Evolutionary conservation across 1,140 invertebrate genomes (phyloP).

Genomic region (Epicauta chinensis): DNA sequence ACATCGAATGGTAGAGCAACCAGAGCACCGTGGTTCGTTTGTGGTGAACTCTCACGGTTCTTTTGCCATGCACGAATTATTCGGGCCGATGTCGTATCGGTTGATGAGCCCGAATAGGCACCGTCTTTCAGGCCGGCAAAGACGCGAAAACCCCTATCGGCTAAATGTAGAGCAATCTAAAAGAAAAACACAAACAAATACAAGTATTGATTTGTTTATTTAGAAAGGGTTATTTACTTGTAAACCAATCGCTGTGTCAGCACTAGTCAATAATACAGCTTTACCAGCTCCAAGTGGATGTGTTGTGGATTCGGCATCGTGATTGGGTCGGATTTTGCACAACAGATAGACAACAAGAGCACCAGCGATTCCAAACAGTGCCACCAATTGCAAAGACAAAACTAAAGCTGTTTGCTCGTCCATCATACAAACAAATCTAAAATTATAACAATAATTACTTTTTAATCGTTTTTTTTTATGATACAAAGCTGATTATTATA

Average conservation of each 20-base stretch:
- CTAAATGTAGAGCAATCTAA: slow-evolving; percentile 58
- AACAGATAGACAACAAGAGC: slow-evolving; percentile 67
- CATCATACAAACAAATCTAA: slow-evolving; percentile 47
- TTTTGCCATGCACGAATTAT: slow-evolving; percentile 54
- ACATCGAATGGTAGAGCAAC: slow-evolving; percentile 69
- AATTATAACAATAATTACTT: too few relatives aligned
- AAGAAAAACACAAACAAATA: slow-evolving; percentile 4
- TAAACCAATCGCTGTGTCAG: slow-evolving; percentile 66
- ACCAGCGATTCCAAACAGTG: slow-evolving; percentile 69
- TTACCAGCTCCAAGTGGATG: slow-evolving; percentile 48
- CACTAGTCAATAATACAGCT: slow-evolving; percentile 68
- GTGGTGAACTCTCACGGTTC: slow-evolving; percentile 43
- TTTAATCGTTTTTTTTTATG: too few relatives aligned
- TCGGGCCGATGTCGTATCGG: slow-evolving; percentile 46
- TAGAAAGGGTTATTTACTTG: slow-evolving; percentile 46
- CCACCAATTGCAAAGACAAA: slow-evolving; percentile 67
- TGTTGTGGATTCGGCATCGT: slow-evolving; percentile 17
- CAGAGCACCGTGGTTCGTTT: slow-evolving; percentile 49
- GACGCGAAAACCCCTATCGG: slow-evolving; percentile 62
- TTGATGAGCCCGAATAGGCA: slow-evolving; percentile 46
- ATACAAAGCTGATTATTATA: too few relatives aligned
- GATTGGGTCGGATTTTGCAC: slow-evolving; percentile 56
- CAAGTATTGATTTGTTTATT: background rate
- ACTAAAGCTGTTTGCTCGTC: slow-evolving; percentile 70
- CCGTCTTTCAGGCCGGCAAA: slow-evolving; percentile 65